Evolutionary conservation across 2,797 vertebrate genomes (phyloP).

Genomic region (Brotula barbata): DNA sequence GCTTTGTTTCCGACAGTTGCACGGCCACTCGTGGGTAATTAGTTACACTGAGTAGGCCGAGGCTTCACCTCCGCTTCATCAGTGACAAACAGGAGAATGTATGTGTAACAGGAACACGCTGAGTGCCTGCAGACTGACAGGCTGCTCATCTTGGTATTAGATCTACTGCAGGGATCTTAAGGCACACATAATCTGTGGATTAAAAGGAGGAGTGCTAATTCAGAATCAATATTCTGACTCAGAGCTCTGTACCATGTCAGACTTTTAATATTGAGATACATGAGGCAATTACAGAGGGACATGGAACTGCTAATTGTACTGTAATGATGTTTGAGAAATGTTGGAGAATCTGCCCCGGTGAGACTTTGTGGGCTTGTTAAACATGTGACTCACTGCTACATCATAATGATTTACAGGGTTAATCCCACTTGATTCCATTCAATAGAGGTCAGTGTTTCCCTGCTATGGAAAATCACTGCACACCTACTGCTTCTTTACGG

Average conservation of each 20-base stretch:
- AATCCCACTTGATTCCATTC: slow-evolving; percentile 26
- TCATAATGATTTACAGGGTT: slow-evolving; percentile 18
- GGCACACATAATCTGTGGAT: slow-evolving; percentile 22
- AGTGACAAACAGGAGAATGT: slow-evolving; percentile 50
- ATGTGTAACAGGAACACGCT: slow-evolving; percentile 40
- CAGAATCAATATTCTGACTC: slow-evolving; percentile 47
- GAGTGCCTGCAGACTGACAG: background rate
- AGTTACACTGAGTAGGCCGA: slow-evolving; percentile 74
- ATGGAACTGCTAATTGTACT: slow-evolving; percentile 23
- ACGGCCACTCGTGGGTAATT: slow-evolving; percentile 73
- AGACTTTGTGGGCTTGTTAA: slow-evolving; percentile 10
- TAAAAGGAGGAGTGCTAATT: slow-evolving; percentile 42
- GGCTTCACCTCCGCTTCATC: slow-evolving; percentile 64
- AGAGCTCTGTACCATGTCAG: slow-evolving; percentile 17
- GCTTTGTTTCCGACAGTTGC: slow-evolving; percentile 66
- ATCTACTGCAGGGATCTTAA: slow-evolving; percentile 30
- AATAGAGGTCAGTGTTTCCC: slow-evolving; percentile 9
- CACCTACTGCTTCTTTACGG: background rate
- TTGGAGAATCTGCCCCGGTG: background rate
- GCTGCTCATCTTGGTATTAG: slow-evolving; percentile 16
- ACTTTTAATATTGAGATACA: slow-evolving; percentile 30
- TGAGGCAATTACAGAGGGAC: slow-evolving; percentile 11
- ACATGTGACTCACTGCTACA: slow-evolving; percentile 18
- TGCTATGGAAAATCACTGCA: background rate
- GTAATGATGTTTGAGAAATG: background rate